Evolutionary conservation across 1,140 invertebrate species (phyloP).

Genomic region (Aphidius gifuensis): DNA sequence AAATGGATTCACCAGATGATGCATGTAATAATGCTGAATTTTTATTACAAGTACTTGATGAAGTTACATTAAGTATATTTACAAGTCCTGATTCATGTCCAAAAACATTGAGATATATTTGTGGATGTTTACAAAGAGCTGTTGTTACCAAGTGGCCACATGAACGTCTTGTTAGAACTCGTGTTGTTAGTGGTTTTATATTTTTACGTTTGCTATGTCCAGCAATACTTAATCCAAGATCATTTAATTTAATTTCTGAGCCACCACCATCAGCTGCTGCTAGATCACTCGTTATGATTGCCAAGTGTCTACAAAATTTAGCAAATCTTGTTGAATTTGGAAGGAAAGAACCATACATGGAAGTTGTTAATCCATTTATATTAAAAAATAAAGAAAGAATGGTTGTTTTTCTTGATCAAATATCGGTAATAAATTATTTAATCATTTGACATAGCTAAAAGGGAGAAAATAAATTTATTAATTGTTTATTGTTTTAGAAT

Average conservation of each 20-base stretch:
- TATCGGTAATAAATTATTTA: constrained; percentile 65
- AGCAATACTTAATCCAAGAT: constrained; percentile 89
- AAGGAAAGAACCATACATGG: constrained; percentile 96
- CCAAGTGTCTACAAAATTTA: constrained; percentile 94
- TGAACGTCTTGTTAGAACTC: constrained; percentile 85
- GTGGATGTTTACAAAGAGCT: constrained; percentile 84
- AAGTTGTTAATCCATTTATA: constrained; percentile 97
- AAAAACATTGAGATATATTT: constrained; percentile 86
- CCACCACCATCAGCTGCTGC: constrained; percentile 86
- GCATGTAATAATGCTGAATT: constrained; percentile 94
- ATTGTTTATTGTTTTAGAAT: constrained; percentile 51
- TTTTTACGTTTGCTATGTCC: constrained; percentile 95
- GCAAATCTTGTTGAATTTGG: constrained; percentile 95
- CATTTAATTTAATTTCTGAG: constrained; percentile 87
- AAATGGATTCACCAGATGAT: constrained; percentile 92
- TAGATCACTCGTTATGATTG: constrained; percentile 84
- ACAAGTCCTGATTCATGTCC: constrained; percentile 89
- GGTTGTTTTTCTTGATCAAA: constrained; percentile 94
- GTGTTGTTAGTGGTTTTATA: constrained; percentile 94
- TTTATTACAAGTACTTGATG: constrained; percentile 72
- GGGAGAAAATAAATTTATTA: no score
- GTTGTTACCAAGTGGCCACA: constrained; percentile 90
- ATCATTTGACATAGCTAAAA: no score
- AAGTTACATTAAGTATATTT: constrained; percentile 91
- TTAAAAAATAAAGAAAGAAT: constrained; percentile 95